A percentile compares a stretch with the other conserved stretches of the same genome.
Evolutionary conservation across 2,797 vertebrate genomes (phyloP).

Genomic region (Phylloscopus collybita): DNA sequence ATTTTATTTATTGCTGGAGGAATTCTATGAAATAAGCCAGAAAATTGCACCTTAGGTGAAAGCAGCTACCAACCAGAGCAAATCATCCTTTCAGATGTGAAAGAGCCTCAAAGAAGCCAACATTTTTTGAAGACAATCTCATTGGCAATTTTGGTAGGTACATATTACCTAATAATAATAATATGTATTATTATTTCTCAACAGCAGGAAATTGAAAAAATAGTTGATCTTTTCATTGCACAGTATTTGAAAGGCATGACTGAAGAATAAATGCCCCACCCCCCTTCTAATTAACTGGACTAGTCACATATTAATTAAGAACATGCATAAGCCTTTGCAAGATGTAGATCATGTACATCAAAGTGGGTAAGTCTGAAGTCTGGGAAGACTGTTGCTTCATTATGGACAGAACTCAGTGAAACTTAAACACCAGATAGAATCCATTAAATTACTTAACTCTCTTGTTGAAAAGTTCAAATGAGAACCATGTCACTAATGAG

Average conservation of each 20-base stretch:
- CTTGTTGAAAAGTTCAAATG: not conserved
- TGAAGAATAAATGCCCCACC: not conserved
- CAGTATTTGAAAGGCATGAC: constrained; percentile 11
- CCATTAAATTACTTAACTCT: not conserved
- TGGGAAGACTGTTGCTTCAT: not conserved
- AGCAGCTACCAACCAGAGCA: not conserved
- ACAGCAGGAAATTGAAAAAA: not conserved
- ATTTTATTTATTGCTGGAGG: not conserved
- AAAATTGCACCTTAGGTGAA: not conserved
- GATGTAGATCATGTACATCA: not conserved
- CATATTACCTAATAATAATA: not conserved
- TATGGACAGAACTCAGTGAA: not conserved
- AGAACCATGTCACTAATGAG: not conserved
- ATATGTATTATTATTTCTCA: not conserved
- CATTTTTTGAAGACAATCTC: not conserved
- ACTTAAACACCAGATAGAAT: not conserved
- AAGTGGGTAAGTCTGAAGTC: not conserved
- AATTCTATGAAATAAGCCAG: not conserved
- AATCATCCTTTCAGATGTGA: not conserved
- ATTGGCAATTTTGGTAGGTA: not conserved
- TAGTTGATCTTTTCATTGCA: not conserved
- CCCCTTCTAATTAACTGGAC: not conserved
- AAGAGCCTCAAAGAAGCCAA: not conserved
- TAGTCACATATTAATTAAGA: constrained; percentile 22
- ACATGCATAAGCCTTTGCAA: not conserved